Conservation (phyloP, 2,113 vertebrate species). For the Laticauda laticaudata region DNA sequence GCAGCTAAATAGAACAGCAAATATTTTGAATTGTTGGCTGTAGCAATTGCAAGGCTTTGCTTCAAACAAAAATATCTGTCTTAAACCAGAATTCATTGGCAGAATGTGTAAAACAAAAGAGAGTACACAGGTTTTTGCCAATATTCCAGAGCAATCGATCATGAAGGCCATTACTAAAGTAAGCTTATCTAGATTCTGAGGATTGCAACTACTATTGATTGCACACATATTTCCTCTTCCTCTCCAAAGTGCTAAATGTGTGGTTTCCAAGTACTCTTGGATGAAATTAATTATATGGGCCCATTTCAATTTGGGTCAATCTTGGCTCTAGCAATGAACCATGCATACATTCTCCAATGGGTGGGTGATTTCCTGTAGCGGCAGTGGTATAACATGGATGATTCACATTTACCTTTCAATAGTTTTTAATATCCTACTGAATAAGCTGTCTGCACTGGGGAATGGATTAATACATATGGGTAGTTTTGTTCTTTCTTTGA, state of each 20-base stretch:
- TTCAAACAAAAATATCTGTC: not conserved
- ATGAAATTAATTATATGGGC: not conserved
- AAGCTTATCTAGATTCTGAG: not conserved
- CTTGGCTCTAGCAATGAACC: not conserved
- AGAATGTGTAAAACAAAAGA: constrained; percentile 7
- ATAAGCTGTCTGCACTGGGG: not conserved
- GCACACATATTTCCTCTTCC: not conserved
- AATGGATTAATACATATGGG: not conserved
- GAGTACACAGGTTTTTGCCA: not conserved
- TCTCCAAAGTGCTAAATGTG: not conserved
- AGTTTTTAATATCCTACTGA: not conserved
- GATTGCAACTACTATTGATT: not conserved
- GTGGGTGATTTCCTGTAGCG: not conserved
- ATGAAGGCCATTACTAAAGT: not conserved
- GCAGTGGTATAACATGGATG: not conserved
- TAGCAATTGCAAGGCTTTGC: not conserved
- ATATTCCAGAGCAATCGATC: not conserved
- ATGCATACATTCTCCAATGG: not conserved
- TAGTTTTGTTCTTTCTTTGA: not conserved
- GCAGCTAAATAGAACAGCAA: not conserved
- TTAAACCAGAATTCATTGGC: not conserved
- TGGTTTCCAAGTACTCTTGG: not conserved
- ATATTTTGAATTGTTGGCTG: not conserved
- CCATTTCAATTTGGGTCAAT: not conserved
- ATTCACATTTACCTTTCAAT: not conserved